These are phyloP conservation scores for Aphis gossypii DNA, from an alignment of 1,140 invertebrate species.

Conservation along the genomic window DNA sequence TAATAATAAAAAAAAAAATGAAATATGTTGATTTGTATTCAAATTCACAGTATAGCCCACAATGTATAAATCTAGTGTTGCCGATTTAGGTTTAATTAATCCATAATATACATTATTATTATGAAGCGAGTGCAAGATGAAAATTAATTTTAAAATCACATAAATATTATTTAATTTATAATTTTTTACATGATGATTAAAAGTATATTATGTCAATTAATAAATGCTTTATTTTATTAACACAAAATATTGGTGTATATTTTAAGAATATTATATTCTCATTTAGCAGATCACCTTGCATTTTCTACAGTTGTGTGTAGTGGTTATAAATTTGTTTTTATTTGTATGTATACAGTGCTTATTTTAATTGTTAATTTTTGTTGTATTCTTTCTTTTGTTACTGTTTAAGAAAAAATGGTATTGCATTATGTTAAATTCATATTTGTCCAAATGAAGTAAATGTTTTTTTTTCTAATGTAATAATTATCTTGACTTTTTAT, in stretches of 20 bases:
- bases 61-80: background rate
- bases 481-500: background rate
- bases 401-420: slow-evolving; percentile 25
- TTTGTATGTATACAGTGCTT: slow-evolving; percentile 34
- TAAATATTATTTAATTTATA: background rate
- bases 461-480: slow-evolving; percentile 36
- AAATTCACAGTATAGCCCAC: background rate
- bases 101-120: background rate
- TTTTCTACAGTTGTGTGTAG: slow-evolving; percentile 11
- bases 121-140: background rate
- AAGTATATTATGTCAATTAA: background rate
- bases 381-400: slow-evolving; percentile 47
- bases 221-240: slow-evolving; percentile 2
- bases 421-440: slow-evolving; percentile 20
- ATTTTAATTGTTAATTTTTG: slow-evolving; percentile 3
- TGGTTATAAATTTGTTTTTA: slow-evolving; percentile 24
- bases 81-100: slow-evolving; percentile 12
- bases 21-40: background rate
- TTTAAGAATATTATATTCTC: slow-evolving; percentile 17
- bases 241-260: background rate
- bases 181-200: background rate
- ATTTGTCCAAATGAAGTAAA: slow-evolving; percentile 26
- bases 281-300: background rate
- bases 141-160: background rate
- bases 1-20: background rate